phyloP scores from a whole-genome alignment of 2,888 invertebrate genomes.

The Brachypalpus laphriformis region DNA sequence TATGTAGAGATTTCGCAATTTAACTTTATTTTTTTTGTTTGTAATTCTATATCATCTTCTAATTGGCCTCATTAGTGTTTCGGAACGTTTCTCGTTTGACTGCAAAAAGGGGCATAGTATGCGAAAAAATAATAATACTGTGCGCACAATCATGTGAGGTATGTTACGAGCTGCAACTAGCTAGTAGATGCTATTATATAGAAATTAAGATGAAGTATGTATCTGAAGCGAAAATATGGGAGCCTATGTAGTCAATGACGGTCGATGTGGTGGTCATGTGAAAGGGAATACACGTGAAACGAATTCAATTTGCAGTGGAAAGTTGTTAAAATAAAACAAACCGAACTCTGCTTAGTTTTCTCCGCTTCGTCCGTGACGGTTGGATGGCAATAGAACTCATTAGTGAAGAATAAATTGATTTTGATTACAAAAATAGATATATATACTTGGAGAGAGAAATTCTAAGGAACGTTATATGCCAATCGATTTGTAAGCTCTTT shows the following conservation, averaged over 20 bases:
- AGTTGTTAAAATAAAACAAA: not conserved
- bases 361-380: not conserved
- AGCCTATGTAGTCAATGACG: constrained; percentile 6
- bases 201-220: not conserved
- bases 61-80: constrained; percentile 72
- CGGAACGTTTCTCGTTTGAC: constrained; percentile 43
- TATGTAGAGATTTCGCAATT: constrained; percentile 13
- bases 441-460: not conserved
- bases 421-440: constrained; percentile 17
- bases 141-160: constrained; percentile 29
- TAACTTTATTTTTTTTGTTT: constrained; percentile 28
- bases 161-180: constrained; percentile 5
- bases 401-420: constrained; percentile 22
- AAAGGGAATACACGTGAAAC: not conserved
- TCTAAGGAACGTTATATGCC: too few relatives aligned
- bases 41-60: constrained; percentile 67
- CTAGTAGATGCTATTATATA: not conserved
- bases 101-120: not conserved
- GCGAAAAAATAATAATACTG: constrained; percentile 2
- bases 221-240: constrained; percentile 9
- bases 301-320: constrained; percentile 19
- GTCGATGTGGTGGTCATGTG: not conserved
- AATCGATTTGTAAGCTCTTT: too few relatives aligned
- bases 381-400: not conserved
- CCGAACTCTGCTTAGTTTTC: not conserved